Evolutionary conservation across 2,113 vertebrate genomes (phyloP), one percentile per base, ranked within the genome.

Genomic region (Rhinopomastus cyanomelas): DNA sequence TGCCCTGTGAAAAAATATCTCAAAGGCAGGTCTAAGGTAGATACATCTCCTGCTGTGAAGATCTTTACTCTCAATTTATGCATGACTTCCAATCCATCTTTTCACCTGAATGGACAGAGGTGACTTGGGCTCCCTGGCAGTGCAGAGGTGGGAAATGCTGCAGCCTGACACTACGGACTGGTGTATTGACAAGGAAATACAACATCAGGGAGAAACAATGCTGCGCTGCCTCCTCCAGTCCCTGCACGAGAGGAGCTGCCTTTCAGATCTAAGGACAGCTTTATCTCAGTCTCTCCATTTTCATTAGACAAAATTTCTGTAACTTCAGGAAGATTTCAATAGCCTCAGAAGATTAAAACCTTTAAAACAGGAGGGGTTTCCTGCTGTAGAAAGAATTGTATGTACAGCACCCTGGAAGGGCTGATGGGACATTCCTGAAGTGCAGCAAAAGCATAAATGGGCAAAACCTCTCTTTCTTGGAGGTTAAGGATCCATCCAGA

Each of bases 1-100:
- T 75, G 52, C 44, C 77, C n/a, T 66, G n/a, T 32, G 62, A 82
- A 93, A 93, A 75, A 89, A 85, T 68, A 95, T 29, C 59, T 78
- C 34, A 69, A 93, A 68, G 67, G 68, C 68, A 91, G 93, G 75
- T 36, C 78, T 82, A 72, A 82, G 53, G 62, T 1, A 71, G 73
- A 84, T 51, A 36, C 27, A 83, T 46, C 61, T 44, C 64, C 72
- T 90, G 82, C 88, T 87, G 75, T 67, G 89, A 86, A 81, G 87
- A 90, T 57, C 67, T 90, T 78, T 86, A 39, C 36, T 84, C 46
- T 74, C 83, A 90, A 57, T 86, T 95, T 76, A 59, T 39, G 62
- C n/a, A 60, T 48, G 59, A 22, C 42, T 91, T 90, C 62, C 51
- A 90, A 76, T 73, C 51, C 26, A 48, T 44, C 48, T 73, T 93